Evolutionary conservation across 2,797 vertebrate species (phyloP).

Genomic region (Lutjanus campechanus): DNA sequence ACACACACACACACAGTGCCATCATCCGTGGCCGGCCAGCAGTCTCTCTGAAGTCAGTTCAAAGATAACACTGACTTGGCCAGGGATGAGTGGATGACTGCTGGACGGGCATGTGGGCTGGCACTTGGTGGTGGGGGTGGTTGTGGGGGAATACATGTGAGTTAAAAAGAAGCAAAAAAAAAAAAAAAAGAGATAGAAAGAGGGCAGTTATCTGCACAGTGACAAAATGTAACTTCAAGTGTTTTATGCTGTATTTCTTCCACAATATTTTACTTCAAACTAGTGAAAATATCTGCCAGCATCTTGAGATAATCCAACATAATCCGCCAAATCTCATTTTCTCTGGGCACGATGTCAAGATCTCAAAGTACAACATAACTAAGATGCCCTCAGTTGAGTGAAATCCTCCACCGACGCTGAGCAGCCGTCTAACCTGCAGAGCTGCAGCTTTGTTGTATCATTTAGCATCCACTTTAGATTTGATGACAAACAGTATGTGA

Average conservation of each 20-base stretch:
- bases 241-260: background rate
- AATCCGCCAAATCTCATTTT: conserved; percentile 46
- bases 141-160: background rate
- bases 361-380: conserved; percentile 13
- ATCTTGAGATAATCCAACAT: conserved; percentile 34
- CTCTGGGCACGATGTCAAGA: conserved; percentile 20
- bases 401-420: background rate
- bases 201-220: background rate
- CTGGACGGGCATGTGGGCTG: conserved; percentile 70
- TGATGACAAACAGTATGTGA: background rate
- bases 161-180: background rate
- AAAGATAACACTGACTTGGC: conserved; percentile 83
- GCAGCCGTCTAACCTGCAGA: background rate
- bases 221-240: background rate
- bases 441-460: background rate
- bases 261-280: background rate
- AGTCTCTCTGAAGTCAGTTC: conserved; percentile 80
- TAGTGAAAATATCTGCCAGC: background rate
- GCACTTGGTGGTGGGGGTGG: conserved; percentile 17
- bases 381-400: background rate
- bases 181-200: background rate
- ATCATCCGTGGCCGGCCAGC: conserved; percentile 54
- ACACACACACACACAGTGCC: conserved; percentile 17
- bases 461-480: background rate
- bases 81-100: conserved; percentile 68